Evolutionary conservation across 1,140 invertebrate species (phyloP).

Genomic region (Lasioglossum albipes): DNA sequence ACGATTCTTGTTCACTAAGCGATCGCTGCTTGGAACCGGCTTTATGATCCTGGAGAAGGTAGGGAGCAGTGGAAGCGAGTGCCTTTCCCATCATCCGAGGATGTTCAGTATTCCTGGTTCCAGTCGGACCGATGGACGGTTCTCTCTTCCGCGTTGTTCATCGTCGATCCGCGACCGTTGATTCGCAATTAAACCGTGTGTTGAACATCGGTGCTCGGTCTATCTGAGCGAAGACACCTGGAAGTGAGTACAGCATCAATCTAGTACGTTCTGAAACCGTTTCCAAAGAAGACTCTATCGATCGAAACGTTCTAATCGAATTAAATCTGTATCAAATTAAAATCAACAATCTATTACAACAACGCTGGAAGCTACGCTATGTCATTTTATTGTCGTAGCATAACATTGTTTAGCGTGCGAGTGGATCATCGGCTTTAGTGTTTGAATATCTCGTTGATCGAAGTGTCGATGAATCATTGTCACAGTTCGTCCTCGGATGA

Average conservation of each 20-base stretch:
- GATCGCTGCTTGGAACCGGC: background rate
- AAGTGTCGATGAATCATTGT: background rate
- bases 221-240: background rate
- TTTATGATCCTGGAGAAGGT: conserved; percentile 40
- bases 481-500: background rate
- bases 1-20: conserved; percentile 26
- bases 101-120: conserved; percentile 73
- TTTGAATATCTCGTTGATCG: background rate
- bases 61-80: conserved; percentile 66
- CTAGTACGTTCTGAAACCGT: too few relatives aligned
- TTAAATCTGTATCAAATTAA: too few relatives aligned
- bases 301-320: too few relatives aligned
- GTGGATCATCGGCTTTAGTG: too few relatives aligned
- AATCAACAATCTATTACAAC: too few relatives aligned
- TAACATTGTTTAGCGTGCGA: too few relatives aligned
- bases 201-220: conserved; percentile 11
- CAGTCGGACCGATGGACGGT: conserved; percentile 73
- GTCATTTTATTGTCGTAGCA: too few relatives aligned
- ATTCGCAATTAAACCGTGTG: conserved; percentile 37
- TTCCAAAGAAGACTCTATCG: too few relatives aligned
- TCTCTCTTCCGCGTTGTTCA: conserved; percentile 50
- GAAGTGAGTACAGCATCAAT: background rate
- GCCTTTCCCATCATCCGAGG: conserved; percentile 72
- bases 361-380: too few relatives aligned
- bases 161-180: conserved; percentile 44